Evolutionary conservation across 2,797 vertebrate species (phyloP).

Genomic region (Sebastes taczanowskii): DNA sequence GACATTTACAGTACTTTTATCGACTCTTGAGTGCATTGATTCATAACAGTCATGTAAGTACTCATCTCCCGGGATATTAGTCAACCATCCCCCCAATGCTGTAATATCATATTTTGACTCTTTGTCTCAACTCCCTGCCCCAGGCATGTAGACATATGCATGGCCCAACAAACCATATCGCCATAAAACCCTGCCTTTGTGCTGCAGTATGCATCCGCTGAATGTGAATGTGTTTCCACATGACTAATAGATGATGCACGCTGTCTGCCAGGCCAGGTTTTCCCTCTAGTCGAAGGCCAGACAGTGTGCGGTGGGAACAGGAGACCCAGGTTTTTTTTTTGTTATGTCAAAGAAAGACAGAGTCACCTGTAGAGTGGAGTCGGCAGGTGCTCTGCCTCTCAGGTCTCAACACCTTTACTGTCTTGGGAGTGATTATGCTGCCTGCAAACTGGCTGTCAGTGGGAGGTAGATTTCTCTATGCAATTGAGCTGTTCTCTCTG

Average conservation of each 20-base stretch:
- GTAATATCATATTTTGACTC: conserved; percentile 77
- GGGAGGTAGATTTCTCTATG: neutral
- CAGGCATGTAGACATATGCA: conserved; percentile 62
- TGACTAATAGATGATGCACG: conserved; percentile 80
- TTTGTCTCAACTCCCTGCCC: conserved; percentile 67
- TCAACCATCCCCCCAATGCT: conserved; percentile 51
- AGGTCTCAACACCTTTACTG: conserved; percentile 52
- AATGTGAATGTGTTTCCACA: conserved; percentile 76
- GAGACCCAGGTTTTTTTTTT: conserved; percentile 3
- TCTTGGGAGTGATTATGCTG: conserved; percentile 30
- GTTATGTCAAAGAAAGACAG: conserved; percentile 43
- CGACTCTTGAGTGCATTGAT: conserved; percentile 76
- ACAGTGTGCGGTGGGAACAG: conserved; percentile 62
- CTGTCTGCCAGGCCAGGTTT: conserved; percentile 62
- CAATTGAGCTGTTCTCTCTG: neutral
- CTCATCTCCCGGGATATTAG: conserved; percentile 67
- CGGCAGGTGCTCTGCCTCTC: conserved; percentile 72
- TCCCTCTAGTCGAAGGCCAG: conserved; percentile 47
- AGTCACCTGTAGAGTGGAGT: conserved; percentile 68
- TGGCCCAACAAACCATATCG: conserved; percentile 62
- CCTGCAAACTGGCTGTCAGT: conserved; percentile 27
- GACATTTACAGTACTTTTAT: conserved; percentile 79
- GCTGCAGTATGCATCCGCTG: conserved; percentile 62
- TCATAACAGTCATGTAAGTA: conserved; percentile 76
- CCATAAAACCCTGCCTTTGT: conserved; percentile 68